Evolutionary conservation across 2,797 vertebrate genomes (phyloP), one percentile per base, ranked within the genome.

Genomic region (Tolypeutes matacus): DNA sequence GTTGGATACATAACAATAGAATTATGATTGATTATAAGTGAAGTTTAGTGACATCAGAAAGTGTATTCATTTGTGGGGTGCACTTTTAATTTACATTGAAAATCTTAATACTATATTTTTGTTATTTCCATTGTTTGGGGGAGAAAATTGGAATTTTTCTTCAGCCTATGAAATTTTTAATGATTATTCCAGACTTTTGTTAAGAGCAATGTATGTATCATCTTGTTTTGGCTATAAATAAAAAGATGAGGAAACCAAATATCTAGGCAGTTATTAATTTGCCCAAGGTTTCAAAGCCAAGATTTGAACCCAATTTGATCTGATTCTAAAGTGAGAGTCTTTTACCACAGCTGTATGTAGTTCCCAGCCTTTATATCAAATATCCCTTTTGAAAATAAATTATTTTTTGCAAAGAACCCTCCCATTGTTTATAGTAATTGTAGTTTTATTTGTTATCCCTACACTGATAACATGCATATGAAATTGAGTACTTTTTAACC

Each of bases 301-400:
- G 29, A 89, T 86, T 69, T 85, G 14, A 81, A 65, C n/a, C 14
- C 21, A 65, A 11, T 39, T 93, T 86, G 34, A 69, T 56, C 49
- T 94, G 49, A 46, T 53, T 95, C 70, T 72, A 31, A 93, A 39
- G 39, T 39, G 3, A 39, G 49, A 51, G 49, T 91, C 88, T 94
- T n/a, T 27, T 39, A 46, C 27, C n/a, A 72, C 1, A 58, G 8
- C 15, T 72, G 1, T n/a, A 46, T 72, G 1, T n/a, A 53, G 17
- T 94, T 93, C 3, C 27, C 31, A 86, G 56, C 42, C 56, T 93
- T 93, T 96, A 65, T 82, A 89, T 42, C 91, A 46, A 94, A 60
- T 78, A 64, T 39, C n/a, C 34, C 15, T 64, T 93, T 87, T 90
- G 8, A 85, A 81, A 93, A 75, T 89, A 89, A 58, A 53, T 65